Conservation (phyloP, 2,888 invertebrate genomes). For the Beris chalybata region DNA sequence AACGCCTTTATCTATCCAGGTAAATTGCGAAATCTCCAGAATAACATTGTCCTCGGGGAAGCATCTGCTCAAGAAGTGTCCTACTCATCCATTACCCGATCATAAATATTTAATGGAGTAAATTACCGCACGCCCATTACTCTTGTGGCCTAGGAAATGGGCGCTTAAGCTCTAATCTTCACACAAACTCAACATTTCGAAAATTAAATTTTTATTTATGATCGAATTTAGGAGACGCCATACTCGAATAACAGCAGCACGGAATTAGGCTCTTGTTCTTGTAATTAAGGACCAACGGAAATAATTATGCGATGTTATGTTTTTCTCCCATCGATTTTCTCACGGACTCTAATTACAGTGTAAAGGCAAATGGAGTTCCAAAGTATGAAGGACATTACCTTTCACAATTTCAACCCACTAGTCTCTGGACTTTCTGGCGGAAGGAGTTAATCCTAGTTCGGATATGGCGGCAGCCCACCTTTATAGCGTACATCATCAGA, state of each 20-base stretch:
- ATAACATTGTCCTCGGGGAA: not conserved
- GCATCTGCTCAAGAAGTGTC: conserved; percentile 7
- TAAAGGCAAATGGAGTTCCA: too few species aligned
- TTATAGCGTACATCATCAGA: too few species aligned
- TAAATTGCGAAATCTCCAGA: too few species aligned
- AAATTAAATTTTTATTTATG: conserved; percentile 30
- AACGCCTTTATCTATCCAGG: too few species aligned
- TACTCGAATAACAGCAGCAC: too few species aligned
- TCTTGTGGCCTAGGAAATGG: not conserved
- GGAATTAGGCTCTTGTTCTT: not conserved
- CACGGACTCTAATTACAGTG: too few species aligned
- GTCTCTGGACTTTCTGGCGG: not conserved
- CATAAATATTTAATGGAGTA: conserved; percentile 25
- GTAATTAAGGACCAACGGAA: not conserved
- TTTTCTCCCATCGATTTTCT: conserved; percentile 15
- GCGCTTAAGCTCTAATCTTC: conserved; percentile 3
- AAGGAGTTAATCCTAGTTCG: not conserved
- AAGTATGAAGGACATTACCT: too few species aligned
- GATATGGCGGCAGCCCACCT: not conserved
- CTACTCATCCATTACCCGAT: conserved; percentile 23
- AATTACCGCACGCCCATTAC: conserved; percentile 12
- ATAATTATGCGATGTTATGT: conserved; percentile 16
- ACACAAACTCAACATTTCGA: conserved; percentile 13
- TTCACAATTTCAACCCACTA: too few species aligned
- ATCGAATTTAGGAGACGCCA: conserved; percentile 9